Evolutionary conservation across 2,888 invertebrate genomes (phyloP).

Genomic region (Cerastoderma edule): DNA sequence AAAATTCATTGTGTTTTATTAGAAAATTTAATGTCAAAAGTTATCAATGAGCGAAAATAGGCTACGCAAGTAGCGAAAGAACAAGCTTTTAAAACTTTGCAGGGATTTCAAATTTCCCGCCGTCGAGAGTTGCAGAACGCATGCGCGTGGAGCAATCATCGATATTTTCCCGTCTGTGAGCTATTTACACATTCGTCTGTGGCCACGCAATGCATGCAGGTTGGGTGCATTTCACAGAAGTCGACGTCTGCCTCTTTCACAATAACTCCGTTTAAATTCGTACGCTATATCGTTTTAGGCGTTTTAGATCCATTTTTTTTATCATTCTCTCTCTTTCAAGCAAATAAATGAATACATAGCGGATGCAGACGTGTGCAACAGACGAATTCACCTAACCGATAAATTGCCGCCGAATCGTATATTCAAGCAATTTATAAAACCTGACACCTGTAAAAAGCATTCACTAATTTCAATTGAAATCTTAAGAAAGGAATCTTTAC

Average conservation of each 20-base stretch:
- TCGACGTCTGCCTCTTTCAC: conserved; percentile 16
- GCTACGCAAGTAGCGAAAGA: conserved; percentile 25
- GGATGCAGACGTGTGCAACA: too few species aligned
- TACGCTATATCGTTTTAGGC: background rate
- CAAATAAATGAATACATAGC: too few species aligned
- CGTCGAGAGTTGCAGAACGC: conserved; percentile 38
- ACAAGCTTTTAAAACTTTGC: conserved; percentile 9
- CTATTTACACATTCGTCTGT: background rate
- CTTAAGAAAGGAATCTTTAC: background rate
- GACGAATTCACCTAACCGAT: too few species aligned
- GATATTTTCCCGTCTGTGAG: conserved; percentile 36
- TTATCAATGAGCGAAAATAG: conserved; percentile 52
- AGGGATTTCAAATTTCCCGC: conserved; percentile 51
- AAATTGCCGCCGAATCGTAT: too few species aligned
- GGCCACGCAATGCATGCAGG: conserved; percentile 2
- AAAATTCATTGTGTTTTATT: conserved; percentile 56
- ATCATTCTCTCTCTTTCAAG: too few species aligned
- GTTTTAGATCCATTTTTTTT: too few species aligned
- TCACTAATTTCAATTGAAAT: background rate
- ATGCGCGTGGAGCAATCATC: conserved; percentile 51
- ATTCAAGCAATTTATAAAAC: background rate
- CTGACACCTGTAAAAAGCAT: conserved; percentile 12
- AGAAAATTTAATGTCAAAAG: conserved; percentile 53
- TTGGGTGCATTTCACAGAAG: conserved; percentile 8
- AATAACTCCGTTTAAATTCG: conserved; percentile 13